Conservation (phyloP, 2,888 invertebrate species). For the Poecilus cupreus region DNA sequence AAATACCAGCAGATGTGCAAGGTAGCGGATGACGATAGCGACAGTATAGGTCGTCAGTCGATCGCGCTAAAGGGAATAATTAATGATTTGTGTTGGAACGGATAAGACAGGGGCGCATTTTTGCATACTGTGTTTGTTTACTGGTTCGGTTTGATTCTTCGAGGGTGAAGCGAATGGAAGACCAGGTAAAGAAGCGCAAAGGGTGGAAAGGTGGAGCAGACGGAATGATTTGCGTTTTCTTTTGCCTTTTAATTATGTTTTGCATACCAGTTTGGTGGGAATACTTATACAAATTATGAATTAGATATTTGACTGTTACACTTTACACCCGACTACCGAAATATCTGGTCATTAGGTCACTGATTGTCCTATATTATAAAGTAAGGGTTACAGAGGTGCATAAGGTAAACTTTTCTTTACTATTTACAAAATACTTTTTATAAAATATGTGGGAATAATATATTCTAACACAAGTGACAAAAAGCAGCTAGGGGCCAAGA, state of each 20-base stretch:
- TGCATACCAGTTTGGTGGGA: constrained; percentile 34
- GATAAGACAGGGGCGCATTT: constrained; percentile 30
- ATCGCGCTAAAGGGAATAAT: constrained; percentile 21
- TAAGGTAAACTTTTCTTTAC: too few species aligned
- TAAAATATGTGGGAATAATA: too few species aligned
- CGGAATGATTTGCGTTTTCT: constrained; percentile 49
- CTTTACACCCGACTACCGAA: background rate
- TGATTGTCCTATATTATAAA: too few species aligned
- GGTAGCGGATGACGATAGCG: background rate
- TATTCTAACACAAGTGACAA: too few species aligned
- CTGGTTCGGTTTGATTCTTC: background rate
- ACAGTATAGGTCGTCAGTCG: background rate
- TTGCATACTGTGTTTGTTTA: constrained; percentile 25
- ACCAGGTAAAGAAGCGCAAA: background rate
- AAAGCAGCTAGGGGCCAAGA: too few species aligned
- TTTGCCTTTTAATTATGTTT: constrained; percentile 37
- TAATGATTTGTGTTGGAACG: constrained; percentile 18
- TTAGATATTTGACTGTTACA: background rate
- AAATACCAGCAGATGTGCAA: constrained; percentile 13
- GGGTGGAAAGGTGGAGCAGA: background rate
- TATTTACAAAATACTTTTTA: too few species aligned
- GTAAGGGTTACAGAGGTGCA: too few species aligned
- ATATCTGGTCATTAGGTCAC: too few species aligned
- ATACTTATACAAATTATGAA: constrained; percentile 12
- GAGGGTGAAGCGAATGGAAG: background rate